Evolutionary conservation across 2,113 vertebrate genomes (phyloP).

Genomic region (Oophaga pumilio): DNA sequence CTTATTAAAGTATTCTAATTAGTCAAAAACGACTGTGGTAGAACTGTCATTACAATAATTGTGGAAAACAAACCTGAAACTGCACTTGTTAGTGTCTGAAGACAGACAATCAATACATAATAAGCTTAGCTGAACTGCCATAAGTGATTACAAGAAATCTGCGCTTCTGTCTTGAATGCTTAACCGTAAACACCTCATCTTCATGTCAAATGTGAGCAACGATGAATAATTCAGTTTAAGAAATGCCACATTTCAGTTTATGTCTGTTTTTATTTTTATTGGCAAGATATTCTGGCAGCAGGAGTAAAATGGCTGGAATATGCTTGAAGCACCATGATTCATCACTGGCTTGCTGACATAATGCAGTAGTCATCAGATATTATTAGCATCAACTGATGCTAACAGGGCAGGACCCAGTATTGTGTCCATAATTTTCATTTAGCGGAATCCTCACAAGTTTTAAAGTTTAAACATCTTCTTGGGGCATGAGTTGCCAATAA

Average conservation of each 20-base stretch:
- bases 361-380: conserved; percentile 41
- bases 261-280: conserved; percentile 24
- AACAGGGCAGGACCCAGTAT: not conserved
- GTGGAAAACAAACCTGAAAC: not conserved
- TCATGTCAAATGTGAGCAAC: conserved; percentile 3
- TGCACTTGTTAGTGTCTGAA: not conserved
- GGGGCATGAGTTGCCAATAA: not conserved
- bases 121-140: not conserved
- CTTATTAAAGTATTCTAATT: too few species aligned
- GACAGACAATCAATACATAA: not conserved
- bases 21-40: not conserved
- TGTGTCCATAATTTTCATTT: not conserved
- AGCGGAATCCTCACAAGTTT: not conserved
- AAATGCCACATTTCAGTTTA: conserved; percentile 16
- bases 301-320: conserved; percentile 11
- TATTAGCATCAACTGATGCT: conserved; percentile 32
- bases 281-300: conserved; percentile 29
- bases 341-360: conserved; percentile 10
- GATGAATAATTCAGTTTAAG: conserved; percentile 26
- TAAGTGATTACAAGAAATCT: not conserved
- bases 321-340: conserved; percentile 46
- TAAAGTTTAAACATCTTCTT: not conserved
- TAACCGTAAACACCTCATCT: not conserved
- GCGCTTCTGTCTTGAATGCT: not conserved
- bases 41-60: not conserved